phyloP scores from a whole-genome alignment of 2,113 vertebrate species.

The Periophthalmus modestus region DNA sequence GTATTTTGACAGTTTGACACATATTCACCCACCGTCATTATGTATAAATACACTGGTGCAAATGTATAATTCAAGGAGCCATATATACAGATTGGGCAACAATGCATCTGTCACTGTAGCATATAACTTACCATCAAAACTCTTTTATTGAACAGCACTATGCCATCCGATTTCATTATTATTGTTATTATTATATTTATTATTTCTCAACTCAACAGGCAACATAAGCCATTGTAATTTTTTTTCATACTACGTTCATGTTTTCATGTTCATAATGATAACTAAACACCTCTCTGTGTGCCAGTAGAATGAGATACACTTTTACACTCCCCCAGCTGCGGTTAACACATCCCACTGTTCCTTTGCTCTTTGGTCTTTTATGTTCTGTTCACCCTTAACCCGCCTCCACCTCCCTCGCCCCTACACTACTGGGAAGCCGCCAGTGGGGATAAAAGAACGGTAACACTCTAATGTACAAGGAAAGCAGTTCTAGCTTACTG shows the following conservation, averaged over 20 bases:
- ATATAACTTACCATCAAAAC: too few relatives aligned
- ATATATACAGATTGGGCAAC: too few relatives aligned
- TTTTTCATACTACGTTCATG: not conserved
- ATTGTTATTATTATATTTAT: too few relatives aligned
- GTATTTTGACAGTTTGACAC: too few relatives aligned
- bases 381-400: conserved; percentile 42
- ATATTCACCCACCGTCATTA: too few relatives aligned
- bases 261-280: conserved; percentile 11
- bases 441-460: conserved; percentile 39
- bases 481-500: conserved; percentile 45
- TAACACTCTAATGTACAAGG: conserved; percentile 41
- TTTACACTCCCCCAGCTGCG: conserved; percentile 35
- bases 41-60: too few relatives aligned
- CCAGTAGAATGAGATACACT: conserved; percentile 35
- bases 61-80: too few relatives aligned
- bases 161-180: too few relatives aligned
- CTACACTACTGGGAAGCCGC: conserved; percentile 34
- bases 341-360: conserved; percentile 31
- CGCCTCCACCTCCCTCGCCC: conserved; percentile 21
- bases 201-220: too few relatives aligned
- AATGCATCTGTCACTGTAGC: too few relatives aligned
- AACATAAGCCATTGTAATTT: not conserved
- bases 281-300: conserved; percentile 9
- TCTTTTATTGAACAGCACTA: too few relatives aligned
- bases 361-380: conserved; percentile 32